Evolutionary conservation across 2,888 invertebrate genomes (phyloP).

Genomic region (Tinea pellionella): DNA sequence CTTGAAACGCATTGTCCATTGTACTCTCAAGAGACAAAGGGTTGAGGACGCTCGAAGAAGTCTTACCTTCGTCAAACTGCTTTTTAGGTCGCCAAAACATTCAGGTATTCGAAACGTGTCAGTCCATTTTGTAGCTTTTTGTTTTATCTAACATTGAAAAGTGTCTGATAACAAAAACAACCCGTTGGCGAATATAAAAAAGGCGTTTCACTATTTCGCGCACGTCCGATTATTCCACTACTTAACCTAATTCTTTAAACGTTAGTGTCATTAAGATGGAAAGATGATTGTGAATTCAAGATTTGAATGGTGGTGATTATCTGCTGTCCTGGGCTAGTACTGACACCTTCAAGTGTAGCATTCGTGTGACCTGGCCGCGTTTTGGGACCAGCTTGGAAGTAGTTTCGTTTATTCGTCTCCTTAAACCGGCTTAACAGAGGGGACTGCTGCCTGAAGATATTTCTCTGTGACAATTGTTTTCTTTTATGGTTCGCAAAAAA

Average conservation of each 20-base stretch:
- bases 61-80: conserved; percentile 59
- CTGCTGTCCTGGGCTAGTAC: no score
- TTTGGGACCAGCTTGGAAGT: no score
- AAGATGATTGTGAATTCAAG: background rate
- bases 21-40: conserved; percentile 65
- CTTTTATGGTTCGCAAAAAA: no score
- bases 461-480: no score
- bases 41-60: conserved; percentile 49
- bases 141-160: background rate
- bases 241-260: background rate
- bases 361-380: no score
- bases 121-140: conserved; percentile 18
- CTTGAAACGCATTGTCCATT: conserved; percentile 59
- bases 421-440: no score
- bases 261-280: background rate
- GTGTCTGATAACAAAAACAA: background rate
- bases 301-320: no score
- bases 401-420: no score
- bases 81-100: conserved; percentile 45
- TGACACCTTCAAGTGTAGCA: no score
- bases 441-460: no score
- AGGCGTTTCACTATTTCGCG: background rate
- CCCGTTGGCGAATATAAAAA: background rate
- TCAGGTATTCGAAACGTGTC: conserved; percentile 43
- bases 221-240: background rate